Base-by-base conservation (phyloP, 2,113 vertebrate species). In the Bubo bubo region DNA sequence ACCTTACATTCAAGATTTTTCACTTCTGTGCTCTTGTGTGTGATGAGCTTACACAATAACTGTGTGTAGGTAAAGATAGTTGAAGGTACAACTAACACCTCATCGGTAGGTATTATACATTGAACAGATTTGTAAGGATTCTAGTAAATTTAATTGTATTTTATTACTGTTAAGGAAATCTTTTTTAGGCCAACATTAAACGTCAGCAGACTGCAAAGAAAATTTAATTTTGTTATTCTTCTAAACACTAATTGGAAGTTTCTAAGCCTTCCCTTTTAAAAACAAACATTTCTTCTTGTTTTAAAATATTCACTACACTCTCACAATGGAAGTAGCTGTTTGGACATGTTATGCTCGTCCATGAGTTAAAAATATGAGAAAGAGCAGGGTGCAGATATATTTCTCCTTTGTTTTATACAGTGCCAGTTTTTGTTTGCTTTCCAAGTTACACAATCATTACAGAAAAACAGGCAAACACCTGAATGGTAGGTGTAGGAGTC, bases 401-500 rank as follows among this genome's bases (percentile, higher is more conserved):
- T 91, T 92, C 26, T 76, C 26, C 77, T 94, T 90, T 92, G 53
- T 87, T 94, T 95, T 58, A 59, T 62, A 10, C 21, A 39, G 30
- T 1, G 66, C 72, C 50, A 74, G 19, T 92, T 95, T 6, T 52
- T 75, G 35, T 90, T 55, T 93, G 60, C 66, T 71, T 91, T 82
- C 41, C 73, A 87, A 90, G 56, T 71, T 97, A 37, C 12, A 43
- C 0, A 3, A 72, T 63, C 58, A 7, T 67, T 85, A 58, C 20
- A 91, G 82, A 74, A 92, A 77, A 95, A 37, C 37, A 91, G 82
- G 39, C 55, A 63, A 95, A 77, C 59, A 90, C 87, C 89, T 95
- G 75, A 93, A 19, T 59, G 62, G 21, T 84, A 52, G 20, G 19
- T 82, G 17, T 58, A 72, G 80, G 63, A 88, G 32, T 56, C 52